A percentile compares a stretch with the other conserved stretches of the same genome.
These are phyloP conservation scores for Calliopsis andreniformis DNA, from an alignment of 1,140 invertebrate genomes.

Conservation along the genomic window DNA sequence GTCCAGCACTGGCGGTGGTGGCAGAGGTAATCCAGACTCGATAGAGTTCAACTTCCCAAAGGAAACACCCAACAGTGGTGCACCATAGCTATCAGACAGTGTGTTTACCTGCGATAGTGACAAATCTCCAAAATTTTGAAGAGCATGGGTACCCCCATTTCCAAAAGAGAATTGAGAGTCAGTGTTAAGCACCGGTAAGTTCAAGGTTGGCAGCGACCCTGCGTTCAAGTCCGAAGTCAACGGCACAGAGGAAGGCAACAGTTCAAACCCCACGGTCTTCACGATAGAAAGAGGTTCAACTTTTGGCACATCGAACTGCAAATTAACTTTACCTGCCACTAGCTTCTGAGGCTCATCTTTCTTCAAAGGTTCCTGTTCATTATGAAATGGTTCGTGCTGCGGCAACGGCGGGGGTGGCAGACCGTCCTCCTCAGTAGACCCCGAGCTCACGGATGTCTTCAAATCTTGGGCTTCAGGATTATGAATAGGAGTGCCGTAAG, in stretches of 20 bases:
- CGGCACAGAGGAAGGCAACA: constrained; percentile 70
- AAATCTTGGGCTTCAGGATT: constrained; percentile 76
- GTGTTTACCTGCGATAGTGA: constrained; percentile 57
- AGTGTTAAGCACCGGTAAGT: constrained; percentile 29
- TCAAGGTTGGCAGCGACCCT: constrained; percentile 15
- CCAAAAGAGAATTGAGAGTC: constrained; percentile 10
- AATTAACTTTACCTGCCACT: constrained; percentile 14
- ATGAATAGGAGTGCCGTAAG: constrained; percentile 77
- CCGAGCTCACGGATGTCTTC: constrained; percentile 71
- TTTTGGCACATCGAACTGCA: constrained; percentile 56
- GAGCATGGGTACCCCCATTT: constrained; percentile 1
- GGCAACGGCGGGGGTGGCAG: constrained; percentile 80
- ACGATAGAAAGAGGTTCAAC: constrained; percentile 74
- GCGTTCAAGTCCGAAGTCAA: constrained; percentile 34
- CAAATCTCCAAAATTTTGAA: constrained; percentile 49
- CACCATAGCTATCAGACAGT: constrained; percentile 36
- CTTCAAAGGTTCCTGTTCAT: constrained; percentile 25
- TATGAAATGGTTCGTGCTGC: constrained; percentile 75
- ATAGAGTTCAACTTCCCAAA: constrained; percentile 59
- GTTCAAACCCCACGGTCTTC: constrained; percentile 80
- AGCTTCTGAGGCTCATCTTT: not conserved
- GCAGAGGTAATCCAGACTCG: constrained; percentile 43
- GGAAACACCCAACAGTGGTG: constrained; percentile 19
- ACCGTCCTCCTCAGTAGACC: constrained; percentile 69
- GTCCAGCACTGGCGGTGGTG: constrained; percentile 69